Percentiles rank a stretch among this genome's conserved stretches.
Evolutionary conservation across 2,888 invertebrate species (phyloP).

Genomic region (Anthoptus insignis): DNA sequence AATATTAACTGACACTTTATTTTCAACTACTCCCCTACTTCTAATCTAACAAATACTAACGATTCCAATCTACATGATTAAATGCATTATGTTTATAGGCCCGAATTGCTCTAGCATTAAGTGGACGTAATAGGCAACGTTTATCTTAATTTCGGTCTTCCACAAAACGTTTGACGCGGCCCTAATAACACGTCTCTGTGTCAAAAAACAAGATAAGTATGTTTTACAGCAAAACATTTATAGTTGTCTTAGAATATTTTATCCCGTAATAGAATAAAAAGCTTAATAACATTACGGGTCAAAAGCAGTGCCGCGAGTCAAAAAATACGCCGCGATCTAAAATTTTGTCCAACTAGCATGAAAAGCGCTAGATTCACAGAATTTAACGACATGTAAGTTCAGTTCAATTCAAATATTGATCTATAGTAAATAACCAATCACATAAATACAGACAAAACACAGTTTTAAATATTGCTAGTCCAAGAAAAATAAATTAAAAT

Average conservation of each 20-base stretch:
- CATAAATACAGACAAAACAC: no score
- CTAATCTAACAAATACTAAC: constrained; percentile 59
- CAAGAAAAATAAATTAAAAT: no score
- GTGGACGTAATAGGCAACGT: constrained; percentile 80
- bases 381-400: no score
- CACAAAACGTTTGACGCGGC: constrained; percentile 80
- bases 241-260: constrained; percentile 19
- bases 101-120: constrained; percentile 78
- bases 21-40: constrained; percentile 53
- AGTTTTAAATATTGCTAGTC: no score
- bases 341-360: no score
- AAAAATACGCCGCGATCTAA: no score
- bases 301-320: no score
- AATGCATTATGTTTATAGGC: constrained; percentile 82
- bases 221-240: constrained; percentile 34
- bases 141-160: constrained; percentile 81
- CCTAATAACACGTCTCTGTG: constrained; percentile 56
- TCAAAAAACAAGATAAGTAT: constrained; percentile 34
- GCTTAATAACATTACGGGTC: constrained; percentile 31
- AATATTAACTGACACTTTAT: no score
- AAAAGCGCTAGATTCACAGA: no score
- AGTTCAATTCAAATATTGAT: no score
- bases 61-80: constrained; percentile 72
- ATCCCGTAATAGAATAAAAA: constrained; percentile 28
- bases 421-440: no score